Evolutionary conservation across 2,113 vertebrate genomes (phyloP).

Genomic region (Ondatra zibethicus): DNA sequence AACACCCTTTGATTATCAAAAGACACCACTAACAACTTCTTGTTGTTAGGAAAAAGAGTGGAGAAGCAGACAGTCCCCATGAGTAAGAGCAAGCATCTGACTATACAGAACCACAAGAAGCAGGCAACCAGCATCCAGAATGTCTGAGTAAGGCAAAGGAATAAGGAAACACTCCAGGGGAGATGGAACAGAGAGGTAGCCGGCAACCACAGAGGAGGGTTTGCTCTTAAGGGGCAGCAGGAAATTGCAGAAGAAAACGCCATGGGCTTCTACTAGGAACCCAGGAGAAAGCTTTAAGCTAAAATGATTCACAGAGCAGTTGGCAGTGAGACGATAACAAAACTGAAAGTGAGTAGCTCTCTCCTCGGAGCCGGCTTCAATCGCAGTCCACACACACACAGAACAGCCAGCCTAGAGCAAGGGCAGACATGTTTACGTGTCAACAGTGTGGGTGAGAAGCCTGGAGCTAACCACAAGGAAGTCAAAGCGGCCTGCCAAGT

Average conservation of each 20-base stretch:
- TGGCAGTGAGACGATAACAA: rapidly evolving
- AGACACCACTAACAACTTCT: neutral
- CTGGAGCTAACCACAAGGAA: neutral
- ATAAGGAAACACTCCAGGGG: neutral
- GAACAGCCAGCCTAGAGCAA: rapidly evolving
- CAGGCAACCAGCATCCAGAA: neutral
- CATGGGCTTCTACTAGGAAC: neutral
- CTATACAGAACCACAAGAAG: neutral
- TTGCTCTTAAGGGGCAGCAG: neutral
- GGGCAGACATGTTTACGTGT: neutral
- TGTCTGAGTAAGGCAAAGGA: neutral
- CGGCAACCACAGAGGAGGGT: neutral
- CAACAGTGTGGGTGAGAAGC: rapidly evolving
- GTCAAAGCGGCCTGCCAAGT: neutral
- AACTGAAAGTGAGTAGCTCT: neutral
- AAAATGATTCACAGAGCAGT: neutral
- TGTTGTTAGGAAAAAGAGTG: too few species aligned
- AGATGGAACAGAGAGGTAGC: neutral
- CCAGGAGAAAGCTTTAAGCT: neutral
- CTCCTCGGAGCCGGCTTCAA: neutral
- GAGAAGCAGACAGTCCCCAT: neutral
- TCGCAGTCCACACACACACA: neutral
- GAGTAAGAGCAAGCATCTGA: neutral
- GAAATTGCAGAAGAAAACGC: neutral
- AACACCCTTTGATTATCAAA: neutral